Evolutionary conservation across 2,113 vertebrate genomes (phyloP).

Genomic region (Bubo bubo): DNA sequence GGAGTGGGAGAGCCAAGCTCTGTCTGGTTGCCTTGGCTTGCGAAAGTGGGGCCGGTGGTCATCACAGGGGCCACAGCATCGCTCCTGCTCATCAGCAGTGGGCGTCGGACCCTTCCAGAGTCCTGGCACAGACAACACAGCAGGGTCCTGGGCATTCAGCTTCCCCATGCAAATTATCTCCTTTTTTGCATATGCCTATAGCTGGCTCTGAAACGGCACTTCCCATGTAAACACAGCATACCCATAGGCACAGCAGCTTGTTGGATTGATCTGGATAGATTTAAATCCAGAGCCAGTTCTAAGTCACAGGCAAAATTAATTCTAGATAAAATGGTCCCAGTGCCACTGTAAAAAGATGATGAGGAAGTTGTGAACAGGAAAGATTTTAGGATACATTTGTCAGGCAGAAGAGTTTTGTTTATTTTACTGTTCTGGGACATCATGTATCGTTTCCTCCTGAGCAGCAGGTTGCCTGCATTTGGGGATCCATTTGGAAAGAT

Average conservation of each 20-base stretch:
- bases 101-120: not conserved
- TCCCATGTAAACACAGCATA: not conserved
- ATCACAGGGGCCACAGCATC: not conserved
- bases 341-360: not conserved
- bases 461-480: not conserved
- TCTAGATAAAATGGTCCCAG: not conserved
- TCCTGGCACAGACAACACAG: fast-evolving
- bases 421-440: not conserved
- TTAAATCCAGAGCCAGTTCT: not conserved
- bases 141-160: not conserved
- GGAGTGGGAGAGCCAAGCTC: not conserved
- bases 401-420: not conserved
- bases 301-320: not conserved
- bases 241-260: not conserved
- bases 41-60: too few relatives aligned
- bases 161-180: not conserved
- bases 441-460: not conserved
- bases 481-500: not conserved
- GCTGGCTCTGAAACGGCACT: not conserved
- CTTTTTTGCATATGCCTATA: not conserved
- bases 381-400: not conserved
- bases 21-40: not conserved
- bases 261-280: not conserved
- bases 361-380: not conserved
- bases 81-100: not conserved